Evolutionary conservation across 2,888 invertebrate genomes (phyloP).

Genomic region (Blomia tropicalis): DNA sequence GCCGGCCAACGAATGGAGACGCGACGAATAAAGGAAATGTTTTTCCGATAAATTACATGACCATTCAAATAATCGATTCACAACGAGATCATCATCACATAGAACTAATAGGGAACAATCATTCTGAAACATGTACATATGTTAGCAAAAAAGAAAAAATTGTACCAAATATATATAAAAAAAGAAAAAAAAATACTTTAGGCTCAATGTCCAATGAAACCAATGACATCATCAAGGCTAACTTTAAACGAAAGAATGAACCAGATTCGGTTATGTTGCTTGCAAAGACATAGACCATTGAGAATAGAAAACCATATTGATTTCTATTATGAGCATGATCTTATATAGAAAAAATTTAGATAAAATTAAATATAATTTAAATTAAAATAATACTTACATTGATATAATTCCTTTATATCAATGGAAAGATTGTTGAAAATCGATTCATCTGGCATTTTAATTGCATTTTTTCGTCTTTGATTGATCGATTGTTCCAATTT

Average conservation of each 20-base stretch:
- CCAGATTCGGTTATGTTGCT: slow-evolving; percentile 3
- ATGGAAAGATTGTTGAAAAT: too few species aligned
- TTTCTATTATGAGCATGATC: neutral
- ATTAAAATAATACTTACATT: too few species aligned
- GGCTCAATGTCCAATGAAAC: neutral
- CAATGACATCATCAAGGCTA: slow-evolving; percentile 10
- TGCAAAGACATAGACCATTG: slow-evolving; percentile 18
- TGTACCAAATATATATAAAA: neutral
- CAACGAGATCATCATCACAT: slow-evolving; percentile 18
- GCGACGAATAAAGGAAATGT: neutral
- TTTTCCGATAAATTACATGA: neutral
- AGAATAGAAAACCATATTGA: neutral
- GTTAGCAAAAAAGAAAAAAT: neutral
- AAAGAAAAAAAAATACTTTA: slow-evolving; percentile 6
- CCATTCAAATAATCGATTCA: slow-evolving; percentile 16
- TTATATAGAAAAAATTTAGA: too few species aligned
- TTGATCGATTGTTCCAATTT: neutral
- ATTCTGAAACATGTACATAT: neutral
- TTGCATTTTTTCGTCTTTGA: neutral
- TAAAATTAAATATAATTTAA: too few species aligned
- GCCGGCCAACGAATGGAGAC: neutral
- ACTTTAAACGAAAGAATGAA: slow-evolving; percentile 18
- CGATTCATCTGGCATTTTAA: neutral
- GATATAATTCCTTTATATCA: too few species aligned
- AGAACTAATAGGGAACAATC: slow-evolving; percentile 17